Evolutionary conservation across 2,113 vertebrate genomes (phyloP).

Genomic region (Chaetorhynchus papuensis): DNA sequence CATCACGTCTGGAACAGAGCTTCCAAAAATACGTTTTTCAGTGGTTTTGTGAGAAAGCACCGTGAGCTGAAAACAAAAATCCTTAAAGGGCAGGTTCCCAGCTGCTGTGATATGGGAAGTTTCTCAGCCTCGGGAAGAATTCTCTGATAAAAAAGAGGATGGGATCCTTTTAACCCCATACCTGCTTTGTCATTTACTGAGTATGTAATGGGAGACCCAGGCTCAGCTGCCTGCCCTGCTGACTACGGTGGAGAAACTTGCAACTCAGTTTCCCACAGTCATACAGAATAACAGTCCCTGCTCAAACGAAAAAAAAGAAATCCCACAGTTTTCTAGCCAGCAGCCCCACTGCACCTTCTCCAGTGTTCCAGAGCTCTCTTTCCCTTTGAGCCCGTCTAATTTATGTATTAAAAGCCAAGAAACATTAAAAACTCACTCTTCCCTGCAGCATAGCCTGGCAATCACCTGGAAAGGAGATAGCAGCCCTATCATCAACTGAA

Average conservation of each 20-base stretch:
- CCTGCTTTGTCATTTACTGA: not conserved
- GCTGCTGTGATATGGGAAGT: not conserved
- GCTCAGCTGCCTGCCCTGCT: not conserved
- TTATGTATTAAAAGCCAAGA: not conserved
- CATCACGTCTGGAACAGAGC: not conserved
- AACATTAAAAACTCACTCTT: not conserved
- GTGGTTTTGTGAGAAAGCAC: not conserved
- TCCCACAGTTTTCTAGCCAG: not conserved
- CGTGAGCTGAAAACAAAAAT: not conserved
- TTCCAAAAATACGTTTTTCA: not conserved
- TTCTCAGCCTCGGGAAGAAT: not conserved
- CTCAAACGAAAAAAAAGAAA: not conserved
- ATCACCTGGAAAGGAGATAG: not conserved
- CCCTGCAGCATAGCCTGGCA: not conserved
- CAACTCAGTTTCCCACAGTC: not conserved
- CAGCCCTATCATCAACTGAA: not conserved
- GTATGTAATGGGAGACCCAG: not conserved
- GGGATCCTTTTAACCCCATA: not conserved
- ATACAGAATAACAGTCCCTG: not conserved
- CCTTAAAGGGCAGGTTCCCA: not conserved
- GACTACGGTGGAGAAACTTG: not conserved
- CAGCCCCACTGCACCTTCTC: not conserved
- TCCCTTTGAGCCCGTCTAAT: not conserved
- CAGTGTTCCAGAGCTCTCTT: not conserved
- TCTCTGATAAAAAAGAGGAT: not conserved